Evolutionary conservation across 2,113 vertebrate species (phyloP), one percentile per base, ranked within the genome.

Genomic region (Taxidea taxus): DNA sequence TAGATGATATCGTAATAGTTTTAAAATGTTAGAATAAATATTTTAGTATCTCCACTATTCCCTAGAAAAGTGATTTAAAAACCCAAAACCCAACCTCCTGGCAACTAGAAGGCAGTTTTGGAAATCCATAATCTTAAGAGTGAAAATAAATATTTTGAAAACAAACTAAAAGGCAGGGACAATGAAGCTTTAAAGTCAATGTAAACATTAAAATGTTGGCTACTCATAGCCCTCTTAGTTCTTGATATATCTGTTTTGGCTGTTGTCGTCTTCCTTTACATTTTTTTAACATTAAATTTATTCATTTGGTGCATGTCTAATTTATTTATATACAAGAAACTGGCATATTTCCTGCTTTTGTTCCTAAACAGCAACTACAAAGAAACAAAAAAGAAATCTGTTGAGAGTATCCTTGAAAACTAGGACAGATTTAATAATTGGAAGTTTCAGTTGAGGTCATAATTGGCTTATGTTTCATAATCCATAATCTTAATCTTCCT

Each of bases 381-480:
- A 85, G 23, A 54, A 44, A 23, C 15, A 82, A 23, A 10, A 23
- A 25, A 84, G 13, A 34, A 34, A 74, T 56, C 23, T 92, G 42
- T 31, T 85, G 42, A 78, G 29, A 51, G 1, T 58, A 15, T 49
- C 49, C 4, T 84, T 96, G 18, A 62, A 95, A 84, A 87, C 29
- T 39, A 91, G 20, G 18, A 82, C 37, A 6, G 10, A 58, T 58
- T 75, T 85, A 77, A 87, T 80, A 86, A 92, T 68, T 39, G 25
- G 29, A 93, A 91, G 0, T 23, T 7, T 89, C 13, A 47, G 7
- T 2, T 78, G 14, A 91, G 80, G 27, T 87, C n/a, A 75, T 49
- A 80, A 96, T 84, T 75, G 34, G 31, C 25, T 95, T 87, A 34
- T 47, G 34, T 83, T 94, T 95, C 60, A 97, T 64, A 84, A 64